Percentiles rank a stretch among this genome's conserved stretches.
Conservation (phyloP, 2,113 vertebrate genomes). For the Phocoena sinus region DNA sequence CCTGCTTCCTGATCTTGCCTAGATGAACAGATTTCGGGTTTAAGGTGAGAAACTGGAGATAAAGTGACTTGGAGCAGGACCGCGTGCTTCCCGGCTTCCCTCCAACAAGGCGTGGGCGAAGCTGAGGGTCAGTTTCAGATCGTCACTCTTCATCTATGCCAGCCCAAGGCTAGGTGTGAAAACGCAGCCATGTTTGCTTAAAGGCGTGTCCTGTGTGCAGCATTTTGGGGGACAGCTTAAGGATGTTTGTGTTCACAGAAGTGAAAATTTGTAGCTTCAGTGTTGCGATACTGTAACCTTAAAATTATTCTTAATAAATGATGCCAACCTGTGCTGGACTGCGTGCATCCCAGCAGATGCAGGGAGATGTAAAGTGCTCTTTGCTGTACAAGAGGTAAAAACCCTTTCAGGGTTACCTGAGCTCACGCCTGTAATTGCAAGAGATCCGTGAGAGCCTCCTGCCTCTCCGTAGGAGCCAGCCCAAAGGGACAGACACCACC, state of each 20-base stretch:
- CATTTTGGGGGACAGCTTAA: neutral
- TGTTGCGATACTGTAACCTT: neutral
- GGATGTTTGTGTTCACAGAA: neutral
- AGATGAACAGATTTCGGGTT: constrained; percentile 58
- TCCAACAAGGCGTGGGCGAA: neutral
- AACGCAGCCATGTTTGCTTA: accelerated
- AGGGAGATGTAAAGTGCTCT: accelerated
- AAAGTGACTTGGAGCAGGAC: neutral
- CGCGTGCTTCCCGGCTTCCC: neutral
- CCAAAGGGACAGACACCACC: neutral
- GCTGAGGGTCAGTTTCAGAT: neutral
- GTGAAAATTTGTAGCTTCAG: neutral
- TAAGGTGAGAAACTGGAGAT: constrained; percentile 44
- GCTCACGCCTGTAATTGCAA: neutral
- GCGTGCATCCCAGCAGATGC: neutral
- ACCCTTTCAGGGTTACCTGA: neutral
- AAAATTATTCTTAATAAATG: neutral
- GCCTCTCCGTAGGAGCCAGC: neutral
- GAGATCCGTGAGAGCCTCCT: neutral
- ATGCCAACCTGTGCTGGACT: too few relatives aligned
- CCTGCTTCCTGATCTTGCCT: constrained; percentile 45
- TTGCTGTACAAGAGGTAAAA: neutral
- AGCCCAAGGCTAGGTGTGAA: neutral
- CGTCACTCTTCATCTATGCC: neutral
- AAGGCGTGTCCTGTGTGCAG: too few relatives aligned